phyloP scores from a whole-genome alignment of 2,888 invertebrate species.

The Troilus luridus region DNA sequence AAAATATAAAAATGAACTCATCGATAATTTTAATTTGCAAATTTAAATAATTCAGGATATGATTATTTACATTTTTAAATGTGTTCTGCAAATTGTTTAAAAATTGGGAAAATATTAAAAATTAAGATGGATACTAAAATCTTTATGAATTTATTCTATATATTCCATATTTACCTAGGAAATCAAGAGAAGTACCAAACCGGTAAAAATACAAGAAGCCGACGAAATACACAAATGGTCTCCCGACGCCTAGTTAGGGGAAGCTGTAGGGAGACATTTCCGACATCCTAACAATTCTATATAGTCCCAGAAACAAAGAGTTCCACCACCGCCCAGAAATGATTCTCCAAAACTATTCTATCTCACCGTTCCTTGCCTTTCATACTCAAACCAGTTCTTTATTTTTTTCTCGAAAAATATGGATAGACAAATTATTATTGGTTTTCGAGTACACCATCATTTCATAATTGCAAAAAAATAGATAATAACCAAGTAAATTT shows the following conservation, averaged over 20 bases:
- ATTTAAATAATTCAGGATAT: no score
- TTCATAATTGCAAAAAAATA: not conserved
- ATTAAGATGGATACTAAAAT: no score
- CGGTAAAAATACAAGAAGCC: slow-evolving; percentile 1
- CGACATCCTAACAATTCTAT: slow-evolving; percentile 39
- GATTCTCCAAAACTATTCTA: slow-evolving; percentile 3
- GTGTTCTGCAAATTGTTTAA: no score
- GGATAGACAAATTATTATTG: not conserved
- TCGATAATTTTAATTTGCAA: no score
- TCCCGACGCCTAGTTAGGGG: slow-evolving; percentile 2
- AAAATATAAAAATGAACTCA: no score
- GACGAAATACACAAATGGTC: slow-evolving; percentile 32
- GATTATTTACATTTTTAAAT: no score
- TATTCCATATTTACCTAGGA: not conserved
- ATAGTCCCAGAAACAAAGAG: slow-evolving; percentile 38
- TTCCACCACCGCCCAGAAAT: slow-evolving; percentile 9
- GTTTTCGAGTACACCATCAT: not conserved
- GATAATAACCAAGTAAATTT: not conserved
- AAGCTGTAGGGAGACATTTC: slow-evolving; percentile 39
- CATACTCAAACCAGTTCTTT: not conserved
- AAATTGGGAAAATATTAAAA: no score
- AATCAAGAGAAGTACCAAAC: not conserved
- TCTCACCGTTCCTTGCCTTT: not conserved
- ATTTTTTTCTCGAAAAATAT: not conserved
- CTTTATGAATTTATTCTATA: not conserved